Evolutionary conservation across 2,888 invertebrate species (phyloP).

Genomic region (Plebejus melissa): DNA sequence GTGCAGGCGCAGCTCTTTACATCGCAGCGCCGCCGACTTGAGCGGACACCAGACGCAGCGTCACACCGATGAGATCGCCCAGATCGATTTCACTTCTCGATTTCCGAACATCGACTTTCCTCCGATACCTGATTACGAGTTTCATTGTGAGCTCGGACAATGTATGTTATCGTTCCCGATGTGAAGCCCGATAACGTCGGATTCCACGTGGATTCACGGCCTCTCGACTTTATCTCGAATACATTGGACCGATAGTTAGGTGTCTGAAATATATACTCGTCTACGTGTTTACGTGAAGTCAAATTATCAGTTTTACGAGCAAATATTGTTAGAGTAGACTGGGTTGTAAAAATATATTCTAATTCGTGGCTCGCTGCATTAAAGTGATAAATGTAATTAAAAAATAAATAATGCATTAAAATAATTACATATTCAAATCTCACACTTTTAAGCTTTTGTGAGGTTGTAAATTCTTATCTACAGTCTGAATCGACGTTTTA

Average conservation of each 20-base stretch:
- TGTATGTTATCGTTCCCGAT: constrained; percentile 54
- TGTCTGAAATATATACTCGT: constrained; percentile 9
- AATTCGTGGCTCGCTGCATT: neutral
- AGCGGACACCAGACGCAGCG: constrained; percentile 66
- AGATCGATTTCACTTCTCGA: constrained; percentile 55
- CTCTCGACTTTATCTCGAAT: constrained; percentile 19
- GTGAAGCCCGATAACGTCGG: constrained; percentile 31
- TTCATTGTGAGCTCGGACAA: constrained; percentile 43
- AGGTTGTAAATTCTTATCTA: constrained; percentile 22
- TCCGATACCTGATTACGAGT: constrained; percentile 40
- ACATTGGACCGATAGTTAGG: constrained; percentile 1
- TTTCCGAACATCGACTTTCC: constrained; percentile 42
- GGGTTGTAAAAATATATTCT: neutral
- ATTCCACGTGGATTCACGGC: constrained; percentile 19
- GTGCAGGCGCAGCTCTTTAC: constrained; percentile 70
- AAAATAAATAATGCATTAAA: neutral
- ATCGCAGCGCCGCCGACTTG: constrained; percentile 65
- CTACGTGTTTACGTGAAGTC: neutral
- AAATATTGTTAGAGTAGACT: neutral
- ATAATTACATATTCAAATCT: constrained; percentile 3
- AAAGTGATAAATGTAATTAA: neutral
- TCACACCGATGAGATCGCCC: constrained; percentile 52
- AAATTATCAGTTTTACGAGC: neutral
- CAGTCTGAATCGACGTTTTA: neutral
- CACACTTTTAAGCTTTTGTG: neutral